Evolutionary conservation across 1,140 invertebrate genomes (phyloP), one percentile per base, ranked within the genome.

Genomic region (Sycobia sp.): DNA sequence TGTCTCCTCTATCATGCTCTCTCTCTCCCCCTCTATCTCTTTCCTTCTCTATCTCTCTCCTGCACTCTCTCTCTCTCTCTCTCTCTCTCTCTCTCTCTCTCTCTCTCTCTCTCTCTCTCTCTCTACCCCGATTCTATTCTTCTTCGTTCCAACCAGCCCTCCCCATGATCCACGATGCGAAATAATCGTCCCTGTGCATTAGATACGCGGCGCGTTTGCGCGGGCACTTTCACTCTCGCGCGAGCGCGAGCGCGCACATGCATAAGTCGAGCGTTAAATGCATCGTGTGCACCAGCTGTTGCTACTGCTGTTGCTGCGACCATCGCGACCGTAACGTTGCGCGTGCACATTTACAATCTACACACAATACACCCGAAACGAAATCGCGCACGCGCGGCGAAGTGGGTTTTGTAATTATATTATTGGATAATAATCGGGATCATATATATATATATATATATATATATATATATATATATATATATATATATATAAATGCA

Each of bases 201-300:
- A n/a, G n/a, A n/a, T 32, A 39, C n/a, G 25, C 32, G 20, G 2
- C 10, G 16, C 20, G 38, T 18, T 18, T 25, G 39, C 20, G n/a
- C 38, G 20, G 25, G 22, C 18, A 62, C 61, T 62, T 62, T 62
- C 61, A 62, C 61, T 62, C 51, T 46, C 5, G n/a, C 51, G 51
- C 23, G 27, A 14, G 34, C 61, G n/a, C n/a, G n/a, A n/a, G n/a
- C n/a, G n/a, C n/a, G n/a, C n/a, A n/a, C n/a, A n/a, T n/a, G n/a
- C n/a, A 38, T 18, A 27, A 54, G 18, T 23, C 23, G 36, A 51
- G 13, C n/a, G n/a, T n/a, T 22, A 18, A 14, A 49, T 23, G 16
- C 14, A 36, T n/a, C n/a, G n/a, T n/a, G n/a, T n/a, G n/a, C n/a
- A n/a, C n/a, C n/a, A n/a, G n/a, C n/a, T n/a, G n/a, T n/a, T n/a